Evolutionary conservation across 2,888 invertebrate genomes (phyloP), one percentile per base, ranked within the genome.

Genomic region (Mylabris sibirica): DNA sequence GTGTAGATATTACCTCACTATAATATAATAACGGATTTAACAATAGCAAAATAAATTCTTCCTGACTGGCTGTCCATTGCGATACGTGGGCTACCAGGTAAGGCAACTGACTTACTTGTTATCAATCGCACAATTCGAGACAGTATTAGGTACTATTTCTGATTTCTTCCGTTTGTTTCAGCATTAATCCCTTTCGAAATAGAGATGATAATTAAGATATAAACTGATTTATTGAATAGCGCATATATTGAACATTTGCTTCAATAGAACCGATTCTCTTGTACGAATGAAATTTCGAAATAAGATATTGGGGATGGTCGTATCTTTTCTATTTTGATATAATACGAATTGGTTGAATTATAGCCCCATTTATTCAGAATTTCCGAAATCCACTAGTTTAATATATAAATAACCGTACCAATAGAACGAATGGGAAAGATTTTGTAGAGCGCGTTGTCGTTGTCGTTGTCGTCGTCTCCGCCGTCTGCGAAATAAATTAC

Each of bases 311-410:
- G 49, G 8, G 20, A 20, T 4, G 9, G 9, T 20, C 11, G 20
- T 22, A 20, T 49, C 49, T 49, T 11, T 20, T 49, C 49, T 20
- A 20, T 70, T n/a, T 74, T 72, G 64, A 66, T 69, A 68, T 75
- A 74, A 74, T 70, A 69, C 73, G 73, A 72, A 74, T 70, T 70
- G 72, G 68, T 73, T 79, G 76, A 79, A 75, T 78, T 78, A 79
- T 77, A 70, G 77, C 75, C 72, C 75, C 77, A 76, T 78, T 79
- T 79, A 79, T 79, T 75, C 75, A 72, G 69, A 75, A 77, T 77
- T 78, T 79, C 76, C 76, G 75, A 77, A 68, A 73, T 71, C 73
- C 73, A 68, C 64, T 44, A 26, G 61, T 53, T n/a, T n/a, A 60
- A 67, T 70, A 59, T 17, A 59, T n/a, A 3, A 14, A 41, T 44